Evolutionary conservation across 2,113 vertebrate species (phyloP).

Genomic region (Paralichthys olivaceus): DNA sequence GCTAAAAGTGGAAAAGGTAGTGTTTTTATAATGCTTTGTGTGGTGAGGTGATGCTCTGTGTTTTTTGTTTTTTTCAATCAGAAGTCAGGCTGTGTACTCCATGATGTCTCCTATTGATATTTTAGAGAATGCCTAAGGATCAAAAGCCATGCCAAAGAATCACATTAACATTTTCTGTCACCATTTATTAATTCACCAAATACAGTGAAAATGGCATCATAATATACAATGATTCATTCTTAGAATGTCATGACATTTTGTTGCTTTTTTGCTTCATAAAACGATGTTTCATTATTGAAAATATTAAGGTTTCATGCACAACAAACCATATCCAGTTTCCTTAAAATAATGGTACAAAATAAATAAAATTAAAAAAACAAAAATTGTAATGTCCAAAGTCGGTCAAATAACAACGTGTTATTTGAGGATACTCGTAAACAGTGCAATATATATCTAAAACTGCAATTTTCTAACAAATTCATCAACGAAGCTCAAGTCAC

Average conservation of each 20-base stretch:
- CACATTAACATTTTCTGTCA: slow-evolving; percentile 81
- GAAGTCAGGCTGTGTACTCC: neutral
- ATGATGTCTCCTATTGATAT: slow-evolving; percentile 1
- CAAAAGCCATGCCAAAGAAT: slow-evolving; percentile 61
- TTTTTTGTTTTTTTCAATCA: slow-evolving; percentile 4
- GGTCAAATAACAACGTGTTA: slow-evolving; percentile 85
- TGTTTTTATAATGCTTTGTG: neutral
- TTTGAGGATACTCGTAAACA: slow-evolving; percentile 89
- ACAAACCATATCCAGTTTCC: slow-evolving; percentile 90
- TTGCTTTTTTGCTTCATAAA: slow-evolving; percentile 90
- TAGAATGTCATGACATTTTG: slow-evolving; percentile 94
- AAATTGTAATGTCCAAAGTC: slow-evolving; percentile 85
- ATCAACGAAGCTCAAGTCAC: slow-evolving; percentile 88
- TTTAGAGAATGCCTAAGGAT: slow-evolving; percentile 21
- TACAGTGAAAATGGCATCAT: slow-evolving; percentile 98
- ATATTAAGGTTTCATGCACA: slow-evolving; percentile 93
- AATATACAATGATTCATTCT: slow-evolving; percentile 97
- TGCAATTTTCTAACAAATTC: slow-evolving; percentile 86
- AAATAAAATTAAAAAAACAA: slow-evolving; percentile 85
- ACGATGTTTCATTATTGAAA: slow-evolving; percentile 90
- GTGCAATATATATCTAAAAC: slow-evolving; percentile 86
- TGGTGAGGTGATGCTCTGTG: neutral
- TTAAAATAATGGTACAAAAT: slow-evolving; percentile 94
- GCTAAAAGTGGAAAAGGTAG: neutral
- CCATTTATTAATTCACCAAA: slow-evolving; percentile 97